Percentiles rank a stretch among this genome's conserved stretches.
These are phyloP conservation scores for Laterallus jamaicensis DNA, from an alignment of 2,113 vertebrate species.

Conservation along the genomic window DNA sequence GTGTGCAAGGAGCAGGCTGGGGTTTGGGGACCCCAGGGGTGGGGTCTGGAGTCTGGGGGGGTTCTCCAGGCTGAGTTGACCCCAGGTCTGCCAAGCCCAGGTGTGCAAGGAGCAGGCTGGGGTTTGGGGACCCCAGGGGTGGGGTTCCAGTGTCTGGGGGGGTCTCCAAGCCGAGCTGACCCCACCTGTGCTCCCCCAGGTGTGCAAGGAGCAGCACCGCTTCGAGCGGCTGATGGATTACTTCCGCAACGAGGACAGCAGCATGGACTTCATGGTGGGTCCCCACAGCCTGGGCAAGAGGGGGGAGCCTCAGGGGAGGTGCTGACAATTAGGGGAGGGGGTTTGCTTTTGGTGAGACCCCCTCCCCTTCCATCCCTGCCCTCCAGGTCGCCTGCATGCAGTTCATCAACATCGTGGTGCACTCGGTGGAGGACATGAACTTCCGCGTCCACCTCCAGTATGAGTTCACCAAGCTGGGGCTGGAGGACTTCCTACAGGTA, in stretches of 20 bases:
- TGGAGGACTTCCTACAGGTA: conserved; percentile 95
- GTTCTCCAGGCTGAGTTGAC: too few relatives aligned
- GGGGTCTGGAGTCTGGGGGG: too few relatives aligned
- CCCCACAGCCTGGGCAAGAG: fast-evolving
- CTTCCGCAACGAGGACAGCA: conserved; percentile 94
- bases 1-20: not conserved
- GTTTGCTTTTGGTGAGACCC: fast-evolving
- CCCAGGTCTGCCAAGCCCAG: too few relatives aligned
- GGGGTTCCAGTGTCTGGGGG: too few relatives aligned
- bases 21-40: too few relatives aligned
- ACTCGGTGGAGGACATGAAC: conserved; percentile 99
- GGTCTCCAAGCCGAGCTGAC: not conserved
- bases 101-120: too few relatives aligned
- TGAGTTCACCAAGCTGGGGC: conserved; percentile 94
- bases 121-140: too few relatives aligned
- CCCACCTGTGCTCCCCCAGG: conserved; percentile 65
- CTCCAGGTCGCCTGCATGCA: conserved; percentile 97
- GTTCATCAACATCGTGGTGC: conserved; percentile 98
- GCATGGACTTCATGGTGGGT: conserved; percentile 96
- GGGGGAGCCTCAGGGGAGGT: not conserved
- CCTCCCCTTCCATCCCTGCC: not conserved
- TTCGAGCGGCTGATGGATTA: conserved; percentile 98
- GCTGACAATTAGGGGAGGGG: too few relatives aligned
- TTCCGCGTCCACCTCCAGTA: conserved; percentile 96
- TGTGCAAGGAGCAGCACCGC: conserved; percentile 94